Base-by-base conservation (phyloP, 2,888 invertebrate genomes). In the Vandiemenella viatica region DNA sequence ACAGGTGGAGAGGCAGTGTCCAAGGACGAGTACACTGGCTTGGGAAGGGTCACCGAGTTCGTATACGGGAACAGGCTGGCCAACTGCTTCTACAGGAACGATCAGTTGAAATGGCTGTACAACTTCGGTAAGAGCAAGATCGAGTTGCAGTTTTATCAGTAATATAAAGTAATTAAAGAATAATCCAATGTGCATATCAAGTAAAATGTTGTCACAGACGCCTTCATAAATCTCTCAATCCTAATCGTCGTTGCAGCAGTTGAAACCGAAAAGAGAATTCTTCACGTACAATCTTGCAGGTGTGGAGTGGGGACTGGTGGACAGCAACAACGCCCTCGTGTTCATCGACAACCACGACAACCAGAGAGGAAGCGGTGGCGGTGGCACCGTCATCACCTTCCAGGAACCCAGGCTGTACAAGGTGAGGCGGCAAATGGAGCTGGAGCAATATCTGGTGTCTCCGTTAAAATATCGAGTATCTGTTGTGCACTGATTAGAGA, bases 41-140 rank as follows among this genome's bases (percentile, higher is more conserved):
- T 71, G 1, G 76, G 71, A 0, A 61, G 79, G 1, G 85, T 90
- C n/a, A 86, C 89, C 0, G 92, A 91, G 63, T 90, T 90, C 63
- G 67, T 66, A 45, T 72, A 70, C 54, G 74, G 75, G 17, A 53
- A 62, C 19, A 74, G 77, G 56, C 49, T 83, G 1, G 73, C 74
- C 16, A 67, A 67, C 3, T 67, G 71, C 0, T 76, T 82, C 59
- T 64, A 63, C 7, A 77, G 80, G 1, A 58, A 67, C 7, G 80
- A 82, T 57, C 68, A 73, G 22, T 63, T 84, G 1, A 77, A 76
- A 57, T 80, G 76, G 72, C 65, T 84, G 5, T 55, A 58, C 0
- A 80, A 69, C 59, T 83, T 76, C 68, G 72, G 69, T 55, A 54
- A 55, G 48, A 23, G n/a, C 32, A n/a, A n/a, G n/a, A n/a, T n/a